Evolutionary conservation across 2,888 invertebrate species (phyloP).

Genomic region (Parochlus steinenii): DNA sequence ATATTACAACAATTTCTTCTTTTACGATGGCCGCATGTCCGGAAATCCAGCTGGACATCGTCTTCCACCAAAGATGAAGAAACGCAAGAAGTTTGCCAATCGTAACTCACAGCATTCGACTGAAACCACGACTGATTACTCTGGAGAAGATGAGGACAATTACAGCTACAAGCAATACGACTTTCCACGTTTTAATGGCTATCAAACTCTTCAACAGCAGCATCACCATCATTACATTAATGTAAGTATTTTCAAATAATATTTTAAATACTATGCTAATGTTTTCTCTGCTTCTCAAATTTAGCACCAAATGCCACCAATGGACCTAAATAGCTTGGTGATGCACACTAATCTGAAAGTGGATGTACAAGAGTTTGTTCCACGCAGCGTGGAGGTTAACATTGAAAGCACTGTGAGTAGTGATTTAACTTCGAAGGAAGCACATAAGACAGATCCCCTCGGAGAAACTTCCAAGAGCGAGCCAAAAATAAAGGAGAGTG

Average conservation of each 20-base stretch:
- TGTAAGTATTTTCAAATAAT: conserved; percentile 3
- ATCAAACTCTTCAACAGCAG: too few species aligned
- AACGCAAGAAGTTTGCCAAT: conserved; percentile 6
- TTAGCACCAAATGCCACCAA: neutral
- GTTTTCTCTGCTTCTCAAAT: neutral
- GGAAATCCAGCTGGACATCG: neutral
- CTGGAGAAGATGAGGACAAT: conserved; percentile 6
- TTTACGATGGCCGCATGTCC: conserved; percentile 10
- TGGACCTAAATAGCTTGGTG: too few species aligned
- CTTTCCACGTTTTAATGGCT: too few species aligned
- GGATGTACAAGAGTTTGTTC: conserved; percentile 9
- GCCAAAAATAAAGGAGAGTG: too few species aligned
- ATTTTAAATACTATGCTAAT: neutral
- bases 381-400: conserved; percentile 1
- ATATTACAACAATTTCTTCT: conserved; percentile 7
- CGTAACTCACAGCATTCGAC: conserved; percentile 8
- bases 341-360: conserved; percentile 9
- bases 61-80: conserved; percentile 4
- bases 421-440: neutral
- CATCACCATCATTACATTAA: too few species aligned
- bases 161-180: too few species aligned
- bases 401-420: neutral
- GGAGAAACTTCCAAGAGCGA: neutral
- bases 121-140: conserved; percentile 11
- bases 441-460: neutral